A percentile compares a stretch with the other conserved stretches of the same genome.
These are phyloP conservation scores for Streptopelia turtur DNA, from an alignment of 2,797 vertebrate species.

Conservation along the genomic window DNA sequence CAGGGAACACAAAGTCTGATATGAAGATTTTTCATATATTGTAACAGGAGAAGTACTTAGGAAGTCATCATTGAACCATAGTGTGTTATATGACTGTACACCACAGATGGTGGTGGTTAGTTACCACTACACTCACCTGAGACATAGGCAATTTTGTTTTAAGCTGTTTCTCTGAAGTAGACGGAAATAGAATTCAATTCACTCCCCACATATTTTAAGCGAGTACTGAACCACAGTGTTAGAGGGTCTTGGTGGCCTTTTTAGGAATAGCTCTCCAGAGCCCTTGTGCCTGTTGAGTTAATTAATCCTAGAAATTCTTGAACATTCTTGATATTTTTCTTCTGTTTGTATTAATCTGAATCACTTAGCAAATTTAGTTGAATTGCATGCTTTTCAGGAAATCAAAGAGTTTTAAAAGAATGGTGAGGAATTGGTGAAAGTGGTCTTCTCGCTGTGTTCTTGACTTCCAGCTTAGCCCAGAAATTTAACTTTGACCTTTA, in stretches of 20 bases:
- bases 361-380: neutral
- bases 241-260: neutral
- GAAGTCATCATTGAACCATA: neutral
- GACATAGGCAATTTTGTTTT: neutral
- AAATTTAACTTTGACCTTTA: neutral
- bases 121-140: neutral
- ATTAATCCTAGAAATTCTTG: neutral
- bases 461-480: neutral
- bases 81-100: neutral
- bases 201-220: neutral
- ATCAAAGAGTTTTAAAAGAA: neutral
- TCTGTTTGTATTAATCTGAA: neutral
- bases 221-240: neutral
- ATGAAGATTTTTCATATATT: neutral
- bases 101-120: neutral
- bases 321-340: neutral
- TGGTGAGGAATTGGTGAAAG: neutral
- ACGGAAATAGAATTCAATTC: neutral
- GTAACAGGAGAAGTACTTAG: neutral
- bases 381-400: neutral
- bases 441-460: neutral
- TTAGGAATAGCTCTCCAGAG: neutral
- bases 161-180: neutral
- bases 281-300: neutral
- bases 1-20: neutral